Conservation (phyloP, 2,888 invertebrate species). For the Atrina japonica region DNA sequence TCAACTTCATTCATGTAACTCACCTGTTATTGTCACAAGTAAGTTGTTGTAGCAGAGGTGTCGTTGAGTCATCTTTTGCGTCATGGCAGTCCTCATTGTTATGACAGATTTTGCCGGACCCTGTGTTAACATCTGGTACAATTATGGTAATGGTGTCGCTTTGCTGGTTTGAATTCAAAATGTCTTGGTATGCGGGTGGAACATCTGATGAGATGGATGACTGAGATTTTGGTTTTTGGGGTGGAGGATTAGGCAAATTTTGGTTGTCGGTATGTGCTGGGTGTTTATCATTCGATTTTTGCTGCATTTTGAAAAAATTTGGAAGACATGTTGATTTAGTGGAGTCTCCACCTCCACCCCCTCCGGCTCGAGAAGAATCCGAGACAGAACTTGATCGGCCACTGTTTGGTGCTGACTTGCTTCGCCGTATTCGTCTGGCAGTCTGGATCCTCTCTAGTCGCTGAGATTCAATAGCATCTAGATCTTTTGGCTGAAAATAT, state of each 20-base stretch:
- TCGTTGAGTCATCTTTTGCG: slow-evolving; percentile 61
- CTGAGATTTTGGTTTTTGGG: slow-evolving; percentile 55
- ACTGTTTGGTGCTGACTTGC: slow-evolving; percentile 70
- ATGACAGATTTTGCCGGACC: slow-evolving; percentile 26
- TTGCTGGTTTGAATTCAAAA: slow-evolving; percentile 17
- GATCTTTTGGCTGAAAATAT: slow-evolving; percentile 74
- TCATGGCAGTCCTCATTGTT: slow-evolving; percentile 59
- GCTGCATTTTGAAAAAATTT: slow-evolving; percentile 72
- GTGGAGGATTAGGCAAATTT: slow-evolving; percentile 35
- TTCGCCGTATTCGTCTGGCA: slow-evolving; percentile 68
- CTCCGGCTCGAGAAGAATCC: slow-evolving; percentile 47
- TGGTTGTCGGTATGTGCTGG: slow-evolving; percentile 56
- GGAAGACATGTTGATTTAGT: slow-evolving; percentile 72
- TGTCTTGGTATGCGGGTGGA: slow-evolving; percentile 62
- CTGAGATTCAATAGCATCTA: slow-evolving; percentile 72
- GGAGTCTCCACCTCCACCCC: slow-evolving; percentile 45
- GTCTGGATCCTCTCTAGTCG: slow-evolving; percentile 72
- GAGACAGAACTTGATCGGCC: slow-evolving; percentile 63
- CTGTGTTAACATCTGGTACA: slow-evolving; percentile 22
- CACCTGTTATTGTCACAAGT: slow-evolving; percentile 17
- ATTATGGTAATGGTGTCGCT: slow-evolving; percentile 24
- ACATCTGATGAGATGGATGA: slow-evolving; percentile 68
- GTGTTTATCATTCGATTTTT: slow-evolving; percentile 65
- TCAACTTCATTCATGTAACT: too few species aligned
- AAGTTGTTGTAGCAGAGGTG: slow-evolving; percentile 52